These are phyloP conservation scores for Oryzias javanicus DNA, from an alignment of 2,113 vertebrate genomes.

Conservation along the genomic window DNA sequence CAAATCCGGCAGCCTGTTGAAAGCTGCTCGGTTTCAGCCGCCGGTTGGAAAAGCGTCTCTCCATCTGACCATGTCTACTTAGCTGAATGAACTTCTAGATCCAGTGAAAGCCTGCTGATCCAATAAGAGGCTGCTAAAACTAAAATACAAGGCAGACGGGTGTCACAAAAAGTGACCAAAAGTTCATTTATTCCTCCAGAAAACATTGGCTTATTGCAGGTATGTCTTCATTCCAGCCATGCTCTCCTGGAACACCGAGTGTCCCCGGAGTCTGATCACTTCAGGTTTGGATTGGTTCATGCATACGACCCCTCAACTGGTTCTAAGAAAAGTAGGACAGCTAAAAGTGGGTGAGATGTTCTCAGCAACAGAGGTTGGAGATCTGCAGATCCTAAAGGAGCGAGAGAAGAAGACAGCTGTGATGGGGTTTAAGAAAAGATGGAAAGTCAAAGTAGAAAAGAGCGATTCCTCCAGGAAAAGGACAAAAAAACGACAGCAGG, in stretches of 20 bases:
- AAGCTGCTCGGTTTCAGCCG: constrained; percentile 11
- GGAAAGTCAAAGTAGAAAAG: constrained; percentile 46
- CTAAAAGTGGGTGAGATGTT: constrained; percentile 1
- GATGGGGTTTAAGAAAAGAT: constrained; percentile 17
- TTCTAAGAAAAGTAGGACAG: constrained; percentile 16
- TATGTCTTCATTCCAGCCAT: constrained; percentile 17
- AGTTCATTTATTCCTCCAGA: not conserved
- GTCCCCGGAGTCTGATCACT: not conserved
- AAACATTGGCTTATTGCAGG: constrained; percentile 27
- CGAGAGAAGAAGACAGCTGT: constrained; percentile 12
- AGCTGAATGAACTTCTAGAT: constrained; percentile 1
- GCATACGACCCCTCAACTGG: constrained; percentile 31
- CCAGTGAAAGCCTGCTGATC: not conserved
- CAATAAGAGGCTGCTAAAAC: not conserved
- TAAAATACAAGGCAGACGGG: not conserved
- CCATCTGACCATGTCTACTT: not conserved
- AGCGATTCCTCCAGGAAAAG: constrained; percentile 27
- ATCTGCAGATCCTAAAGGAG: constrained; percentile 35
- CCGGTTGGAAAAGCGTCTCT: constrained; percentile 23
- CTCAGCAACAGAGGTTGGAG: not conserved
- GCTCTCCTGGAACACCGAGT: not conserved
- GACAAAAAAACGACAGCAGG: constrained; percentile 22
- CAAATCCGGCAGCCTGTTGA: not conserved
- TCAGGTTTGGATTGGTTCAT: constrained; percentile 29
- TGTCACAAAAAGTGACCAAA: constrained; percentile 6